Base-by-base conservation (phyloP, 2,797 vertebrate species). In the Thalassophryne amazonica region DNA sequence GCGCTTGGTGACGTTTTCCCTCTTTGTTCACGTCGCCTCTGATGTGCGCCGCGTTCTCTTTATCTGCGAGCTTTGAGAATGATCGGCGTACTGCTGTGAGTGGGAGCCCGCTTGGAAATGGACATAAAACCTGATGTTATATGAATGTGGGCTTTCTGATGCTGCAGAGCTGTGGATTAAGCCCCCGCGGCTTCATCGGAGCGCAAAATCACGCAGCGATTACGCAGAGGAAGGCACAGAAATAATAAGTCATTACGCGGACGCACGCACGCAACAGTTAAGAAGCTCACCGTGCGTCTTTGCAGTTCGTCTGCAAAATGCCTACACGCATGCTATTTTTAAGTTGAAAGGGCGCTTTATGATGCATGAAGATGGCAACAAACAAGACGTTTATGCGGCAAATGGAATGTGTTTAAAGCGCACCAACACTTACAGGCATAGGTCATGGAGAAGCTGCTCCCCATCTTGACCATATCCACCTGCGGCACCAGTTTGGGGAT, bases 381-480 rank as follows among this genome's bases (percentile, higher is more conserved):
- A 0, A 6, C 2, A 30, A 11, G 4, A 2, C 3, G 22, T 2
- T 13, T 13, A 7, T 50, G 5, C 8, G 25, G n/a, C 10, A 9
- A n/a, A 6, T 5, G 2, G 3, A 3, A 34, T 19, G 4, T 13
- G 21, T 20, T 20, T 17, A 13, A 32, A 28, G 3, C 2, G 16
- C 20, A 3, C 14, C 15, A 1, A 25, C 60, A 99, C 97, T 99
- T 86, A 99, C 97, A 99, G 58, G 96, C 95, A 65, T 98, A 98
- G 74, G 97, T 98, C 96, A 98, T 99, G 84, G 97, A 97, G 86
- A 99, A 99, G 88, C 97, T 99, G 76, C 97, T 96, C 1, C 95
- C 96, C 85, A 94, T 93, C 85, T 96, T 95, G 91, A 99, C 95
- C 94, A 98, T 96, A 84, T 99, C 97, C 83, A 99, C 97, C 89